These are phyloP conservation scores for Leptodactylus fuscus DNA, from an alignment of 2,113 vertebrate genomes.

Conservation along the genomic window DNA sequence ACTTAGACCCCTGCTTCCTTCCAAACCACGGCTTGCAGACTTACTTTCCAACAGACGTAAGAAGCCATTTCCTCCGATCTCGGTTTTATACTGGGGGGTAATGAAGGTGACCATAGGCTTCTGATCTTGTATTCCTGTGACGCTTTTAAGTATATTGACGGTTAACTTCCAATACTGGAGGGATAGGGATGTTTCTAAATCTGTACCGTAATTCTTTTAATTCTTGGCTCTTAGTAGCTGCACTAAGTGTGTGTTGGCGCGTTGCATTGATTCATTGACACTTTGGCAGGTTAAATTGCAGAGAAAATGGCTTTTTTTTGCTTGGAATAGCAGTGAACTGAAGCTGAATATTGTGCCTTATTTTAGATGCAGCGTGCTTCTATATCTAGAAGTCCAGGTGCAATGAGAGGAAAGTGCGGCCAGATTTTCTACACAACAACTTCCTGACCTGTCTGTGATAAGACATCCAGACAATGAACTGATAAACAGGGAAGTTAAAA, in stretches of 20 bases:
- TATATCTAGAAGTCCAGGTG: slow-evolving; percentile 56
- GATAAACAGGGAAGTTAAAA: slow-evolving; percentile 50
- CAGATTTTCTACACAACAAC: slow-evolving; percentile 52
- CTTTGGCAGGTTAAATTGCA: not conserved
- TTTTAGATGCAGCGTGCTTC: slow-evolving; percentile 32
- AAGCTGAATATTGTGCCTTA: not conserved
- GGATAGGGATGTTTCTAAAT: not conserved
- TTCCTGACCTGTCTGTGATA: slow-evolving; percentile 43
- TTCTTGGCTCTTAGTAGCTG: too few relatives aligned
- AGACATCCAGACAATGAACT: slow-evolving; percentile 47
- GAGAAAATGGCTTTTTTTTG: not conserved
- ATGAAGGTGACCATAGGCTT: not conserved
- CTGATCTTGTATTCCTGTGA: not conserved
- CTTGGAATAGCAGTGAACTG: not conserved
- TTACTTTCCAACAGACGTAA: slow-evolving; percentile 27
- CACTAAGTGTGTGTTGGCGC: not conserved
- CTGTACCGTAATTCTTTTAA: too few relatives aligned
- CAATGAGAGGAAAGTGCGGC: slow-evolving; percentile 21
- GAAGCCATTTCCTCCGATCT: slow-evolving; percentile 21
- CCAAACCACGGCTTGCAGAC: slow-evolving; percentile 35
- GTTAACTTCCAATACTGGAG: not conserved
- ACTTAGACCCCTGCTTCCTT: slow-evolving; percentile 58
- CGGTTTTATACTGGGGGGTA: not conserved
- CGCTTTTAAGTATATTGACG: not conserved
- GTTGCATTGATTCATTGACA: not conserved